These are phyloP conservation scores for Scolopax rusticola DNA, from an alignment of 2,797 vertebrate species.

Conservation along the genomic window DNA sequence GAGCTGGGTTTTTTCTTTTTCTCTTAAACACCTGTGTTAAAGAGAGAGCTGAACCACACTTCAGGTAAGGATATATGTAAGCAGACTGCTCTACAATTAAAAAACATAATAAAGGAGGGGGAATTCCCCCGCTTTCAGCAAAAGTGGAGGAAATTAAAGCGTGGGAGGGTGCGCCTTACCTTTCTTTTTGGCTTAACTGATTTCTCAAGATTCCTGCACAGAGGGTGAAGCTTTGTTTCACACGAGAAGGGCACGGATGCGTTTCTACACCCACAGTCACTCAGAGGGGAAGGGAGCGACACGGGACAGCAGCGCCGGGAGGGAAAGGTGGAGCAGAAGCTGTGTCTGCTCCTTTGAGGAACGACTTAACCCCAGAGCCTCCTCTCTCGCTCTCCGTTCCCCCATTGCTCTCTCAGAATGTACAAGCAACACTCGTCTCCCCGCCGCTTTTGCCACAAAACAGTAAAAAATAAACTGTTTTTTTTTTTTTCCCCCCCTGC, in stretches of 20 bases:
- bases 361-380: not conserved
- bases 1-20: constrained; percentile 12
- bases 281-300: not conserved
- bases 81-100: not conserved
- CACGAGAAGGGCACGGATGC: constrained; percentile 26
- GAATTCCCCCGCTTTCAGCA: not conserved
- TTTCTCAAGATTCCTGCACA: not conserved
- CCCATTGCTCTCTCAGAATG: not conserved
- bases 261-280: constrained; percentile 43
- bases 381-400: constrained; percentile 3
- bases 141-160: constrained; percentile 13
- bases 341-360: not conserved
- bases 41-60: constrained; percentile 20
- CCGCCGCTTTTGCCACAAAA: not conserved
- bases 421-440: not conserved
- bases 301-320: not conserved
- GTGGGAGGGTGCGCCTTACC: not conserved
- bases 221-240: constrained; percentile 25
- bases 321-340: not conserved
- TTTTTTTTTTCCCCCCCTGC: not conserved
- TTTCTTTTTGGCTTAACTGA: constrained; percentile 42
- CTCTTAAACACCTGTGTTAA: constrained; percentile 2
- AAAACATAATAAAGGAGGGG: not conserved
- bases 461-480: constrained; percentile 9
- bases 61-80: constrained; percentile 35